Evolutionary conservation across 2,113 vertebrate species (phyloP).

Genomic region (Cottus gobio): DNA sequence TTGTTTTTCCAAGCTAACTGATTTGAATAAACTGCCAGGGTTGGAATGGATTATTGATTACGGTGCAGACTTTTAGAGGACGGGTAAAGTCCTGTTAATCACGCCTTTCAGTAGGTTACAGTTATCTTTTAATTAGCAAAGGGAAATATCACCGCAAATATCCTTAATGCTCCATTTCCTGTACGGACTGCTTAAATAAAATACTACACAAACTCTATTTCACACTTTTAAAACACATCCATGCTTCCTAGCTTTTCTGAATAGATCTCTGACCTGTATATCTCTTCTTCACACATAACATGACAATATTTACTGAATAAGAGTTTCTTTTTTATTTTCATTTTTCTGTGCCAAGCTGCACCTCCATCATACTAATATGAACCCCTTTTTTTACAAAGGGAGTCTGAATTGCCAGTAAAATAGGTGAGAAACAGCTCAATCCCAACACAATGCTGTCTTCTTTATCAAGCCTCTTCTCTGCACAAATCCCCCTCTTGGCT

Average conservation of each 20-base stretch:
- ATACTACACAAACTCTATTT: conserved; percentile 7
- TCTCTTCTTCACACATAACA: conserved; percentile 20
- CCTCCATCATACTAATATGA: conserved; percentile 22
- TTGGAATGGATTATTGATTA: conserved; percentile 81
- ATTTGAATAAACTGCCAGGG: conserved; percentile 77
- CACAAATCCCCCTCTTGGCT: conserved; percentile 16
- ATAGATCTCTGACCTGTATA: conserved; percentile 19
- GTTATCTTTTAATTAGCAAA: conserved; percentile 76
- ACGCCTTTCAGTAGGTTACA: conserved; percentile 58
- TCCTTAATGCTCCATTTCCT: conserved; percentile 46
- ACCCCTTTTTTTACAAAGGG: background rate
- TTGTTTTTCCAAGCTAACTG: conserved; percentile 65
- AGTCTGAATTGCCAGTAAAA: conserved; percentile 16
- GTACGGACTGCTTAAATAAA: conserved; percentile 9
- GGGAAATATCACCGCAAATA: conserved; percentile 41
- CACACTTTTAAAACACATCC: background rate
- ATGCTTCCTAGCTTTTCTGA: conserved; percentile 6
- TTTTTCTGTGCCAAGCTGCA: conserved; percentile 21
- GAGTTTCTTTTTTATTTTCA: conserved; percentile 31
- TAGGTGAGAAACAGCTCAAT: conserved; percentile 24
- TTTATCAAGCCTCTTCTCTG: conserved; percentile 19
- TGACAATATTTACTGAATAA: conserved; percentile 10
- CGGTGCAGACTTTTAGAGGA: conserved; percentile 60
- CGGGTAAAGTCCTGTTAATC: conserved; percentile 66
- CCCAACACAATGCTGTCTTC: conserved; percentile 13